A percentile compares a stretch with the other conserved stretches of the same genome.
Conservation (phyloP, 2,113 vertebrate genomes). For the Antechinus flavipes region DNA sequence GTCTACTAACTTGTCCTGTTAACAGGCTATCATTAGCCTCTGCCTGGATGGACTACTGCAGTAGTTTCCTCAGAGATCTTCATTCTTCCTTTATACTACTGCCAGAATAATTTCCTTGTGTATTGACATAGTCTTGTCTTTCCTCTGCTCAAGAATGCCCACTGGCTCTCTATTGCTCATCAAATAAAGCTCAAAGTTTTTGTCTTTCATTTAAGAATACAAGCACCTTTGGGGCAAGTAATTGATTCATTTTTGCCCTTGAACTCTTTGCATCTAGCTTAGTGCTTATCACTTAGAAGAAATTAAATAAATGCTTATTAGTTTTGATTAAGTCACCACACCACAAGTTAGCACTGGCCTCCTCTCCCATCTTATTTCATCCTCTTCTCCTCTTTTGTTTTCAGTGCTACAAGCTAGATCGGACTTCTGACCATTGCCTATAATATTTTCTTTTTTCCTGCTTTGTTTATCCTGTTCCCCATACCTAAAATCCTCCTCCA, state of each 20-base stretch:
- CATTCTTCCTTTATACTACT: background rate
- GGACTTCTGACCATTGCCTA: background rate
- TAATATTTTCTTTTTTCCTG: background rate
- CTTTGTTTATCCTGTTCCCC: background rate
- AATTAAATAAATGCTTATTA: background rate
- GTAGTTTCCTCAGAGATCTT: background rate
- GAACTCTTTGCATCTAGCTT: background rate
- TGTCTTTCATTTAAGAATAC: background rate
- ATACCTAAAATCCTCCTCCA: background rate
- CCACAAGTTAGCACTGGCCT: background rate
- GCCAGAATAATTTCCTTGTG: background rate
- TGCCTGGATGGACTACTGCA: background rate
- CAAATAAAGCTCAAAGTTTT: background rate
- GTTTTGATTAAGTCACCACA: background rate
- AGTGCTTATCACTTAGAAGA: background rate
- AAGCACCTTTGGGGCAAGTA: background rate
- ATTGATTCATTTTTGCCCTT: background rate
- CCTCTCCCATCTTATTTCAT: background rate
- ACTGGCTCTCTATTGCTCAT: background rate
- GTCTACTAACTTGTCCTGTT: background rate
- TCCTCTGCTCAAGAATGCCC: background rate
- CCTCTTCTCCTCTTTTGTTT: background rate
- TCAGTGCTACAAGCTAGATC: background rate
- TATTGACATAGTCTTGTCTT: background rate
- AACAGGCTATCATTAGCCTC: background rate